Conservation (phyloP, 2,797 vertebrate species). For the Rhabdophis nuchalis region DNA sequence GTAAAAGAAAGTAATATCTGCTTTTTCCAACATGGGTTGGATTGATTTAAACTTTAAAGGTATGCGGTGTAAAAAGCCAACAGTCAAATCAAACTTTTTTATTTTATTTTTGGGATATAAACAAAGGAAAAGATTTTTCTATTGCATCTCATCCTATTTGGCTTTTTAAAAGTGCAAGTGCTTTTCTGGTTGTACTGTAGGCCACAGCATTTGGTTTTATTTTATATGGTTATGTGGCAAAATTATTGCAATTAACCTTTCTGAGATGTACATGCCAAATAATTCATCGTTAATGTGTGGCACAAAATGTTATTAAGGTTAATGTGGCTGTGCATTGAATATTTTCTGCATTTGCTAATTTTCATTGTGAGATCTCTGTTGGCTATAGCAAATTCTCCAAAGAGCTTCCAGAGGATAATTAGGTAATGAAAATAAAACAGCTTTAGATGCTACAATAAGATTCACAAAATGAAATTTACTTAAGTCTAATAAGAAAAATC, state of each 20-base stretch:
- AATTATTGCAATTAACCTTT: constrained; percentile 5
- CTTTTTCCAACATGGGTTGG: background rate
- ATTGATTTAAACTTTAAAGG: background rate
- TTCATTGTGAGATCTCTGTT: background rate
- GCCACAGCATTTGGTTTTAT: background rate
- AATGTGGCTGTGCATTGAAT: constrained; percentile 12
- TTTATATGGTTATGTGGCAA: constrained; percentile 5
- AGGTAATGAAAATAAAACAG: background rate
- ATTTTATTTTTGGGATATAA: background rate
- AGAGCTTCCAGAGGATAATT: background rate
- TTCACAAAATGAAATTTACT: background rate
- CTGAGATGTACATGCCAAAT: background rate
- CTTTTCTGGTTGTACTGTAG: background rate
- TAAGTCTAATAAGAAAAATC: background rate
- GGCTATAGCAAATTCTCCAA: background rate
- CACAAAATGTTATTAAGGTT: constrained; percentile 12
- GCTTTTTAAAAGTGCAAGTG: background rate
- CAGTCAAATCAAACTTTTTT: background rate
- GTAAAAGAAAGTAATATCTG: background rate
- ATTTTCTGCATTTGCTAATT: constrained; percentile 6
- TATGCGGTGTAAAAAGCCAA: background rate
- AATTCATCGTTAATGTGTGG: background rate
- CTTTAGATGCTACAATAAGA: background rate
- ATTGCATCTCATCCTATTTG: background rate
- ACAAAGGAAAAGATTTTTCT: background rate